A percentile compares a stretch with the other conserved stretches of the same genome.
phyloP scores from a whole-genome alignment of 2,797 vertebrate species.

The Trematomus bernacchii region DNA sequence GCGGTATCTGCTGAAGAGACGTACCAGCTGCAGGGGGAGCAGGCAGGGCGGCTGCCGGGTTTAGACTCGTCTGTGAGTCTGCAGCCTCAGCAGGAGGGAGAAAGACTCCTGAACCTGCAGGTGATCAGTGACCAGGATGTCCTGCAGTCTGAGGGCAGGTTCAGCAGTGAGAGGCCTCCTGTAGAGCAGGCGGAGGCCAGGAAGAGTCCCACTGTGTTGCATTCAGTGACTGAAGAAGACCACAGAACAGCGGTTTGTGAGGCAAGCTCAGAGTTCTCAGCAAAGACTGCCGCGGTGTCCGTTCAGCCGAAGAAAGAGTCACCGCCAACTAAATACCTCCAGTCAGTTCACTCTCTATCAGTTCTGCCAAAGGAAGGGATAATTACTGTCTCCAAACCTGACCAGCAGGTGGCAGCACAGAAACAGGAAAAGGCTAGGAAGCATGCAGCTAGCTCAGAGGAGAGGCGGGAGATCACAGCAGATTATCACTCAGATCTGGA shows the following conservation, averaged over 20 bases:
- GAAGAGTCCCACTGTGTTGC: slow-evolving; percentile 74
- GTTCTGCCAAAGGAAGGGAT: slow-evolving; percentile 84
- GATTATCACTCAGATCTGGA: slow-evolving; percentile 78
- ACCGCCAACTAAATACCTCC: slow-evolving; percentile 71
- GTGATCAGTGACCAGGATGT: slow-evolving; percentile 76
- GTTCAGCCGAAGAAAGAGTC: slow-evolving; percentile 72
- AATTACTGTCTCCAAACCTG: slow-evolving; percentile 69
- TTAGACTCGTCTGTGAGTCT: slow-evolving; percentile 60
- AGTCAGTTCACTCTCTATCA: slow-evolving; percentile 62
- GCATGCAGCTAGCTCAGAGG: slow-evolving; percentile 77
- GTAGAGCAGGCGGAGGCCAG: slow-evolving; percentile 62
- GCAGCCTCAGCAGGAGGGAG: slow-evolving; percentile 68
- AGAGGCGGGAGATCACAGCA: slow-evolving; percentile 74
- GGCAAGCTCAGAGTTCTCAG: slow-evolving; percentile 65
- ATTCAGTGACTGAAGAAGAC: slow-evolving; percentile 76
- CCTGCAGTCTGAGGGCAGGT: slow-evolving; percentile 79
- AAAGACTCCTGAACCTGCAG: slow-evolving; percentile 78
- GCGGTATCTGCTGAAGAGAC: slow-evolving; percentile 81
- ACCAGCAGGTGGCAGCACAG: slow-evolving; percentile 73
- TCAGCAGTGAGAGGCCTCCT: slow-evolving; percentile 67
- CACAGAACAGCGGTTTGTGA: slow-evolving; percentile 76
- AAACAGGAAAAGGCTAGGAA: slow-evolving; percentile 80
- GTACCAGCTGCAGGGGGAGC: slow-evolving; percentile 75
- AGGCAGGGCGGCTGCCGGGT: slow-evolving; percentile 48
- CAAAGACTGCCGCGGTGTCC: slow-evolving; percentile 28